phyloP scores from a whole-genome alignment of 2,113 vertebrate genomes.

The Dicrurus megarhynchus region DNA sequence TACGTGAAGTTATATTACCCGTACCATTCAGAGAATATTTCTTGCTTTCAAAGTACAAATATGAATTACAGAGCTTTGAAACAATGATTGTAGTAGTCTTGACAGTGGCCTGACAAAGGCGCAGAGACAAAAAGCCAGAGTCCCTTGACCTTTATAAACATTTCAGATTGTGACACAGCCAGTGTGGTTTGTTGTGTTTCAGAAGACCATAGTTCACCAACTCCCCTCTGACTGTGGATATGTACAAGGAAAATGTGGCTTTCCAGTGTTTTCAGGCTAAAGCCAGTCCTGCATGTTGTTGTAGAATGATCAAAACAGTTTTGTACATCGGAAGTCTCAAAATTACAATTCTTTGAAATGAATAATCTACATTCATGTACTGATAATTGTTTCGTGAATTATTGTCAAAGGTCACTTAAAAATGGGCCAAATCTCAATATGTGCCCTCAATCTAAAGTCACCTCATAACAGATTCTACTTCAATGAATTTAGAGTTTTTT shows the following conservation, averaged over 20 bases:
- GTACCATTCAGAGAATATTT: neutral
- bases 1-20: neutral
- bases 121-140: neutral
- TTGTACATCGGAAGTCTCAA: neutral
- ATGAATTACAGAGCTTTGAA: neutral
- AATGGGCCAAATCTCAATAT: neutral
- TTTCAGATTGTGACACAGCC: neutral
- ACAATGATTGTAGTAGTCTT: neutral
- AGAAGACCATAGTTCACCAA: neutral
- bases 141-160: slow-evolving; percentile 13
- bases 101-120: neutral
- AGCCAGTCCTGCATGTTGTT: neutral
- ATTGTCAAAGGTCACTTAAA: neutral
- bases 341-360: neutral
- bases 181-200: neutral
- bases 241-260: neutral
- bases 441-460: neutral
- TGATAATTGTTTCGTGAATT: neutral
- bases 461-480: neutral
- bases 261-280: neutral
- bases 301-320: neutral
- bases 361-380: neutral
- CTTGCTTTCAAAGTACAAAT: neutral
- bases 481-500: neutral
- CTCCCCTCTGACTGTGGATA: neutral